Conservation (phyloP, 2,888 invertebrate genomes). For the Gymnocheta viridis region DNA sequence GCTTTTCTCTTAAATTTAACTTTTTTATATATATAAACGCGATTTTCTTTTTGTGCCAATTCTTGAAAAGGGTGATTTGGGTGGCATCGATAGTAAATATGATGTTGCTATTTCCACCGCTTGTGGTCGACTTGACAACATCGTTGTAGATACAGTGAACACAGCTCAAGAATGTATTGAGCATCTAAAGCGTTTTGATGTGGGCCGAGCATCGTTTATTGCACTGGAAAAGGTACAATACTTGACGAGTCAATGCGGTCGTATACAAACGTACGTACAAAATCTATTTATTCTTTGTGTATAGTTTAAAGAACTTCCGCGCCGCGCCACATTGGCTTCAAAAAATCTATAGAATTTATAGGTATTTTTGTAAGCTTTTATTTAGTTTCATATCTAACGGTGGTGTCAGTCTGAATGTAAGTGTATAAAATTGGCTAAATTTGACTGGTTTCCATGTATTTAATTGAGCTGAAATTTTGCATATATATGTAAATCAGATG, state of each 20-base stretch:
- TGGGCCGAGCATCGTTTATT: constrained; percentile 94
- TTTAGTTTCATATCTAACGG: too few relatives aligned
- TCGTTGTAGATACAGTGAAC: constrained; percentile 93
- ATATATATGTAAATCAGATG: too few relatives aligned
- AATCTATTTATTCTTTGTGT: not conserved
- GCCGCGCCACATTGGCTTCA: not conserved
- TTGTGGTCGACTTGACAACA: constrained; percentile 93
- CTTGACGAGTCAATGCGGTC: constrained; percentile 80
- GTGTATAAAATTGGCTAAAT: too few relatives aligned
- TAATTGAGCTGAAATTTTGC: too few relatives aligned
- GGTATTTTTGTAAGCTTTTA: too few relatives aligned
- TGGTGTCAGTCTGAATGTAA: too few relatives aligned
- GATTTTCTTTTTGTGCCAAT: not conserved
- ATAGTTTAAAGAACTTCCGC: not conserved
- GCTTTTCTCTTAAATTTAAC: constrained; percentile 71
- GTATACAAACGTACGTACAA: constrained; percentile 84
- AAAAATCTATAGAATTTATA: too few relatives aligned
- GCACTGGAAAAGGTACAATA: constrained; percentile 92
- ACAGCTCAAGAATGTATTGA: constrained; percentile 93
- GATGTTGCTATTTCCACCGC: constrained; percentile 98
- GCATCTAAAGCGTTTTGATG: constrained; percentile 88
- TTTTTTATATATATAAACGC: not conserved
- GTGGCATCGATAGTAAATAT: constrained; percentile 94
- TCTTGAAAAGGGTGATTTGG: constrained; percentile 91
- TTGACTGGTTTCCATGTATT: too few relatives aligned